Percentiles rank a stretch among this genome's conserved stretches.
phyloP scores from a whole-genome alignment of 2,113 vertebrate genomes.

The Urocynchramus pylzowi region DNA sequence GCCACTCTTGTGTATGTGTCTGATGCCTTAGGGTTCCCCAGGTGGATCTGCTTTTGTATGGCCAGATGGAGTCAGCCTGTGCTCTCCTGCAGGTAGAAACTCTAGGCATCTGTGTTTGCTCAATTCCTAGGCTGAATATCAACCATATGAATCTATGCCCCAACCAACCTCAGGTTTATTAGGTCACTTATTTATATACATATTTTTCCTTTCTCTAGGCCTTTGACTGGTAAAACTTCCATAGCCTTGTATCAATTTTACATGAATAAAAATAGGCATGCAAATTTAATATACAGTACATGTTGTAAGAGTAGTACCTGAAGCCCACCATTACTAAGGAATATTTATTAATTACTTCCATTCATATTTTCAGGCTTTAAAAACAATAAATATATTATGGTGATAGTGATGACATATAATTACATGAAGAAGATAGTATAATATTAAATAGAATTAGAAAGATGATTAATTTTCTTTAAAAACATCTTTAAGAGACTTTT shows the following conservation, averaged over 20 bases:
- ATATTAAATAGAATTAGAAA: background rate
- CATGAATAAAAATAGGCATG: background rate
- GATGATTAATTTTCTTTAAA: background rate
- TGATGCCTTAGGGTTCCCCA: background rate
- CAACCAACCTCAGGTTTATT: background rate
- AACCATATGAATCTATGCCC: background rate
- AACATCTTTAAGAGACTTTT: background rate
- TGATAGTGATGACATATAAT: background rate
- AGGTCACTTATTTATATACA: background rate
- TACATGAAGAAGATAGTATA: background rate
- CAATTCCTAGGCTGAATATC: background rate
- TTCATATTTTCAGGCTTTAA: background rate
- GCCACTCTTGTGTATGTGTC: background rate
- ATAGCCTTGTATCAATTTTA: background rate
- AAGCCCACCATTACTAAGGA: background rate
- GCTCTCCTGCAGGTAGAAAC: background rate
- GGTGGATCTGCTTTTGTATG: fast-evolving
- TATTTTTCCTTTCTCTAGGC: background rate
- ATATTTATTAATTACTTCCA: background rate
- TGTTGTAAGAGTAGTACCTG: background rate
- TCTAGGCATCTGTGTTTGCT: background rate
- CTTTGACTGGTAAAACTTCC: background rate
- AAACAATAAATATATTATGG: fast-evolving
- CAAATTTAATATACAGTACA: background rate
- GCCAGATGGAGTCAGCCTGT: background rate